Evolutionary conservation across 2,797 vertebrate genomes (phyloP), one percentile per base, ranked within the genome.

Genomic region (Ambastaia sidthimunki): DNA sequence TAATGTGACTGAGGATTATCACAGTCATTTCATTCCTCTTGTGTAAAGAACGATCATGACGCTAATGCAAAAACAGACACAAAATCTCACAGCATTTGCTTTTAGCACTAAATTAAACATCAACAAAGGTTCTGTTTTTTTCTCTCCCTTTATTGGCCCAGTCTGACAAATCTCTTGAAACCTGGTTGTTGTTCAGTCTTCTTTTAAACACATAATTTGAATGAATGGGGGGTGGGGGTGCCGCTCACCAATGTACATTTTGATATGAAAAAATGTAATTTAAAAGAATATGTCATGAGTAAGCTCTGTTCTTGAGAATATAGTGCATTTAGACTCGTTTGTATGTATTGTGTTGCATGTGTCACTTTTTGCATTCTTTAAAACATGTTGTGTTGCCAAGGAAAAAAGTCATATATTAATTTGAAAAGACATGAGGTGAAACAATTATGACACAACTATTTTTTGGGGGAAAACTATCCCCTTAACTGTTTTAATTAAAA

Each of bases 1-100:
- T 4, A 31, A 28, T 81, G 78, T 54, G 63, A 74, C 62, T 78
- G 63, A 78, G 76, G 75, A 78, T 69, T 77, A 77, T 67, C 62
- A 72, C 67, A 76, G 69, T 67, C 52, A 77, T 67, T 68, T 68
- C 7, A 59, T 37, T 67, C 12, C 65, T 78, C 71, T 74, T 74
- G 76, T 79, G 41, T 78, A 74, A 3, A 59, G 52, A 78, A 70
- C 52, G 55, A 70, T 73, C 47, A 62, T 52, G 62, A 37, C 15
- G 70, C 41, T 47, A 52, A 50, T 67, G 77, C 18, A 73, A 75
- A 62, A 83, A 76, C 73, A 60, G 41, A 77, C 23, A 57, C 34
- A 65, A 44, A 76, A 67, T 55, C 34, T 57, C 25, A 44, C 34
- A 37, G 34, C 34, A 21, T 62, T 76, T 41, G 47, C 55, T 57